Evolutionary conservation across 2,888 invertebrate species (phyloP), one percentile per base, ranked within the genome.

Genomic region (Philonicus albiceps): DNA sequence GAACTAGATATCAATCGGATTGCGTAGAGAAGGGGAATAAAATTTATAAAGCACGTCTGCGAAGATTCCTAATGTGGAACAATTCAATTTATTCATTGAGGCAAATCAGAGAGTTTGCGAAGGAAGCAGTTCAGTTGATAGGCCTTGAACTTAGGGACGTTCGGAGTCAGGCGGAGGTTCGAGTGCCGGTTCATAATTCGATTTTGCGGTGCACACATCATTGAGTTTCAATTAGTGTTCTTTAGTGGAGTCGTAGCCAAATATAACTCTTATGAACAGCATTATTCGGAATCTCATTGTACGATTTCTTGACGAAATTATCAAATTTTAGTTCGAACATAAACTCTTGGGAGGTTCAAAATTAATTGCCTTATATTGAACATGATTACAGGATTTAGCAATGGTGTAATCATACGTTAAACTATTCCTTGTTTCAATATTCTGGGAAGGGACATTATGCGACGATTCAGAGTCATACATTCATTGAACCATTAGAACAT

Each of bases 61-160:
- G 64, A 27, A 64, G 64, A 64, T 64, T 64, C 6, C 78, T 78
- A 78, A 78, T 78, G 22, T 85, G 40, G 49, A 40, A 85, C 85
- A 85, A 78, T 43, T 78, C 49, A 78, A 78, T 78, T 78, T 78
- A 49, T 27, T 78, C 78, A 78, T 49, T 78, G 49, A 49, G 27
- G 8, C 27, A 49, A 78, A 78, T 78, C 40, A 64, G 22, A 22
- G 22, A 64, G 27, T 64, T 27, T 64, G 27, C 11, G 37, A 31
- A 43, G 43, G 85, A 85, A 85, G 72, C 73, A 43, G 22, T 27
- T 74, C 22, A 43, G 43, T 74, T 73, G 72, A 72, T 30, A 43
- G 64, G 85, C 85, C 85, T 85, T 85, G 73, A 72, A 85, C 85
- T 85, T 40, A 74, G n/a, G 34, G 30, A 73, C 43, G 73, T 37